phyloP scores from a whole-genome alignment of 2,888 invertebrate species.

The Barypeithes pellucidus region DNA sequence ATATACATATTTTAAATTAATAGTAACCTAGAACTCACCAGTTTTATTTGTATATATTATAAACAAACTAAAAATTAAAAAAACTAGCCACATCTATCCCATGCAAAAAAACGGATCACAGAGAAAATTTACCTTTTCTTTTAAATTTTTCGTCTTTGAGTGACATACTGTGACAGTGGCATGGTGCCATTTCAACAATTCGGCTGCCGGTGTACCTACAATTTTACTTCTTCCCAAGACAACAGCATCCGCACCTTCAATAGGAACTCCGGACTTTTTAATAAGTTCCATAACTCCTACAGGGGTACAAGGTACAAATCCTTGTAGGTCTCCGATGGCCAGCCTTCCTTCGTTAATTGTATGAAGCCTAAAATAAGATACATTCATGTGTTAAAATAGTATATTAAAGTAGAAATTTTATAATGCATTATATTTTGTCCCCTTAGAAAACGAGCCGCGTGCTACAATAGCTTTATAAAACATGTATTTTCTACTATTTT shows the following conservation, averaged over 20 bases:
- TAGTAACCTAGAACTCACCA: background rate
- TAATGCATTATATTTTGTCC: too few species aligned
- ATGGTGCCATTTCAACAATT: constrained; percentile 95
- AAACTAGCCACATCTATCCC: background rate
- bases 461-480: too few species aligned
- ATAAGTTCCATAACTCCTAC: constrained; percentile 95
- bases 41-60: background rate
- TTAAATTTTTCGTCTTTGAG: constrained; percentile 90
- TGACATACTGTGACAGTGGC: constrained; percentile 98
- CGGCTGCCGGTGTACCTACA: constrained; percentile 96
- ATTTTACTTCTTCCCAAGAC: constrained; percentile 98
- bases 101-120: background rate
- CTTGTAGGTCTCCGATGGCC: constrained; percentile 90
- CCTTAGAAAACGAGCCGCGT: too few species aligned
- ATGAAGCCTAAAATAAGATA: constrained; percentile 80
- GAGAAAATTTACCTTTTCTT: constrained; percentile 75
- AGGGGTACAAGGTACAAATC: constrained; percentile 97
- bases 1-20: too few species aligned
- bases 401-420: too few species aligned
- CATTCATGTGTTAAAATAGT: too few species aligned
- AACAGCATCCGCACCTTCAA: constrained; percentile 90
- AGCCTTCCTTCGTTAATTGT: constrained; percentile 95
- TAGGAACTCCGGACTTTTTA: constrained; percentile 82
- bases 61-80: background rate
- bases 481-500: too few species aligned